phyloP scores from a whole-genome alignment of 64 coral and sea anemone species.

The Stylophora pistillata region DNA sequence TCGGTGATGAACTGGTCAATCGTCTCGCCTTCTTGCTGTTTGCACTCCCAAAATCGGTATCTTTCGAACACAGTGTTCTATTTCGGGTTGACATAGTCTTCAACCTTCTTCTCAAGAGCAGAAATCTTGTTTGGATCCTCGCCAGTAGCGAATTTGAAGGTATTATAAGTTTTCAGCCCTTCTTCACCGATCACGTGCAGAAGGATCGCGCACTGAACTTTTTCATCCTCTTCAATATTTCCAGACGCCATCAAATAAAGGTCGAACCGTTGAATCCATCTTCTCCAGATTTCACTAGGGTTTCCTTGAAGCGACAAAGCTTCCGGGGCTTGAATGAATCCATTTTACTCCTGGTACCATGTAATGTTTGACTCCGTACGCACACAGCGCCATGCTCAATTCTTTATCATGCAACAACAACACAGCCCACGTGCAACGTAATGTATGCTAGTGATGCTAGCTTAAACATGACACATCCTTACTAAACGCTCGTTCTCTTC shows the following conservation, averaged over 20 bases:
- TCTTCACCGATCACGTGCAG: conserved; percentile 36
- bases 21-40: conserved; percentile 38
- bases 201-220: conserved; percentile 34
- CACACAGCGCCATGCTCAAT: no score
- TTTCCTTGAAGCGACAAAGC: conserved; percentile 11
- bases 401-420: no score
- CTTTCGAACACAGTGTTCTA: conserved; percentile 62
- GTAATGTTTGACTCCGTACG: no score
- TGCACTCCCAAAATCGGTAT: conserved; percentile 33
- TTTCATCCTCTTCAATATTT: conserved; percentile 12
- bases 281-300: conserved; percentile 45
- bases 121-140: conserved; percentile 21
- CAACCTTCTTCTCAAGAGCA: conserved; percentile 18
- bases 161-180: conserved; percentile 29
- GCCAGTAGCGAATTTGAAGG: conserved; percentile 15
- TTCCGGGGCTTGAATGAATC: no score
- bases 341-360: no score
- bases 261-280: conserved; percentile 31
- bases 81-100: conserved; percentile 23
- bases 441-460: no score
- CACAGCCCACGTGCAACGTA: no score
- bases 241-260: conserved; percentile 5
- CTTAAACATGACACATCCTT: no score
- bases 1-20: conserved; percentile 41
- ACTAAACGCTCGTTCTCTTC: no score